These are phyloP conservation scores for Osmerus mordax DNA, from an alignment of 2,113 vertebrate species.

Conservation along the genomic window DNA sequence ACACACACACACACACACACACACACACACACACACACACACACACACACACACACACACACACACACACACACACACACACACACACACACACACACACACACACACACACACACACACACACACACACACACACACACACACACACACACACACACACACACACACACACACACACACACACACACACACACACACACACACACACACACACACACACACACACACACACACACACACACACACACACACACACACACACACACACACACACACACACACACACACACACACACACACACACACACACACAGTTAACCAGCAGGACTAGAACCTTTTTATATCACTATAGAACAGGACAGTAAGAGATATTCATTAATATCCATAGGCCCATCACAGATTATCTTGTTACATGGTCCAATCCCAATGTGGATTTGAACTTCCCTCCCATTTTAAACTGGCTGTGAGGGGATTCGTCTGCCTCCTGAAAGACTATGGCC, in stretches of 20 bases:
- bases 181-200: slow-evolving; percentile 27
- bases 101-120: slow-evolving; percentile 27
- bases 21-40: slow-evolving; percentile 27
- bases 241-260: slow-evolving; percentile 27
- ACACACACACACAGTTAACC: slow-evolving; percentile 15
- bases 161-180: slow-evolving; percentile 27
- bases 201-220: slow-evolving; percentile 27
- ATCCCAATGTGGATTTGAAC: no score
- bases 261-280: slow-evolving; percentile 27
- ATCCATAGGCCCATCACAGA: slow-evolving; percentile 22
- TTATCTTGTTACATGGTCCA: not conserved
- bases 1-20: slow-evolving; percentile 20
- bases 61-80: slow-evolving; percentile 27
- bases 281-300: slow-evolving; percentile 27
- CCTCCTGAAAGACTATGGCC: no score
- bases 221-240: slow-evolving; percentile 27
- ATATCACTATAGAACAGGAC: slow-evolving; percentile 6
- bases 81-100: slow-evolving; percentile 27
- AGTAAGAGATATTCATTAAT: slow-evolving; percentile 35
- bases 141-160: slow-evolving; percentile 27
- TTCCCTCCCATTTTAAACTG: no score
- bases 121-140: slow-evolving; percentile 27
- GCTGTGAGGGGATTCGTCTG: no score
- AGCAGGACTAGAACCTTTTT: slow-evolving; percentile 41
- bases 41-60: slow-evolving; percentile 27